Evolutionary conservation across 2,888 invertebrate species (phyloP), one percentile per base, ranked within the genome.

Genomic region (Xanthostigma xanthostigma): DNA sequence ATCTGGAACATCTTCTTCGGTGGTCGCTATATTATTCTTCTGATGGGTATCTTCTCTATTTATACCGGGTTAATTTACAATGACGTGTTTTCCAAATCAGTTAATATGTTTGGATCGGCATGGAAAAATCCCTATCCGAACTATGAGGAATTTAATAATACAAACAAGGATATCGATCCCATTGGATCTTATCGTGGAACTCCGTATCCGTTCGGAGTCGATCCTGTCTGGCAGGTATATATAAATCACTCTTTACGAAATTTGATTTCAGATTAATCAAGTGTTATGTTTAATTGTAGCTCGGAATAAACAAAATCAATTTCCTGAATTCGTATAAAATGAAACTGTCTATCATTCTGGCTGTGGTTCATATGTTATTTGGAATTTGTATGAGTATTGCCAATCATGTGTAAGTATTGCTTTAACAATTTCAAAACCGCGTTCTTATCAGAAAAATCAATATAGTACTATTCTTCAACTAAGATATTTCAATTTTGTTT

Each of bases 21-120:
- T 11, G 84, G 84, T 8, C 73, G 84, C 14, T 85, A 84, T 62
- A 78, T 85, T 43, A 81, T 84, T 54, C 66, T 83, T 41, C 63
- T 84, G 44, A 84, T 84, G 84, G 83, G 82, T 17, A 58, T 78
- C 51, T 84, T 84, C 63, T 82, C 83, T 4, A 75, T 83, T 44
- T 84, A 84, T 65, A 82, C 84, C 17, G 84, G 84, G 1, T 58
- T 83, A 44, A 76, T 84, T 59, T 84, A 84, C 67, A 84, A 84
- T 57, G 84, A 84, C 58, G 64, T 78, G 53, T 84, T 83, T 63
- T 79, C 82, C 8, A 82, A 81, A 55, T 78, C 81, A 1, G 53
- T 83, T 47, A 83, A 83, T 57, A 66, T 83, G 50, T 83, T 84
- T 62, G 81, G 81, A 1, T 76, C 78, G 41, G 72, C 75, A 48